Conservation (phyloP, 2,797 vertebrate genomes). For the Capromys pilorides region DNA sequence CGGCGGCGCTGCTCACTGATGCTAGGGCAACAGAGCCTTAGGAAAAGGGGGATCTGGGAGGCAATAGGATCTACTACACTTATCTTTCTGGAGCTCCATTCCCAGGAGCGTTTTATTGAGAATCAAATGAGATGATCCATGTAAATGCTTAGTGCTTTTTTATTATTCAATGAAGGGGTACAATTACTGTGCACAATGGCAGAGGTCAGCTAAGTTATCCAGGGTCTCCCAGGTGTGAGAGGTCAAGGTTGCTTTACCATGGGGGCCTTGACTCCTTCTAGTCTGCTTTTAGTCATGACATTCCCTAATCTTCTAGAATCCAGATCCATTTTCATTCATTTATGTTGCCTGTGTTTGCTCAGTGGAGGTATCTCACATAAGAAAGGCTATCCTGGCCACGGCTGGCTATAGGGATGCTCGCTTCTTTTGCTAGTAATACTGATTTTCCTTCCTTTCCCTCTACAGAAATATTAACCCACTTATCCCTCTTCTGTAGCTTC, state of each 20-base stretch:
- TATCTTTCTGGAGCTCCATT: background rate
- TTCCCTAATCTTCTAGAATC: background rate
- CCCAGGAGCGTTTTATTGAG: slow-evolving; percentile 11
- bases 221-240: background rate
- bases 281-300: background rate
- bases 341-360: background rate
- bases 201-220: background rate
- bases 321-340: background rate
- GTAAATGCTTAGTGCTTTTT: background rate
- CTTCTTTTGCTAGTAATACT: background rate
- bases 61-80: background rate
- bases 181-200: background rate
- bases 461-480: background rate
- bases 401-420: background rate
- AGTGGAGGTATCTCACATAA: background rate
- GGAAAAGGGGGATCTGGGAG: background rate
- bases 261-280: background rate
- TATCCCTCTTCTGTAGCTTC: background rate
- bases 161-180: background rate
- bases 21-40: background rate
- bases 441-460: background rate
- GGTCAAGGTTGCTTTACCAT: background rate
- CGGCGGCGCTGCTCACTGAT: background rate
- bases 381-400: background rate
- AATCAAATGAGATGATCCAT: slow-evolving; percentile 15